Base-by-base conservation (phyloP, 1,140 invertebrate species). In the Sarcophaga bullata region DNA sequence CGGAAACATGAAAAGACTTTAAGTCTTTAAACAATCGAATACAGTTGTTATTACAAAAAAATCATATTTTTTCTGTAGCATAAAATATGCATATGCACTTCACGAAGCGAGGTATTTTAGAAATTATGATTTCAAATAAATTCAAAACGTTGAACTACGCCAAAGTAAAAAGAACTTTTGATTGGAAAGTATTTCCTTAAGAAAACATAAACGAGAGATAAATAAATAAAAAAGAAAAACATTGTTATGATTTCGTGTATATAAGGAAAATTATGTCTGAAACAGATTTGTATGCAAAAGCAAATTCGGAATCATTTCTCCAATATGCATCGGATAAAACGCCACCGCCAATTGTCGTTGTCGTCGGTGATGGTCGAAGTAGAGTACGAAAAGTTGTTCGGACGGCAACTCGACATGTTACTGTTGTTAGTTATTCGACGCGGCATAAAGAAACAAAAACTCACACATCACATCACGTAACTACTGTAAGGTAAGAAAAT, bases 381-480 rank as follows among this genome's bases (percentile, higher is more conserved):
- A 84, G 89, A 17, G 89, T 90, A 52, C 88, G 89, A 19, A 86
- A 88, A 68, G 89, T 90, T 81, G 89, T 90, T 15, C 87, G 89
- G 54, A 88, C 88, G 15, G 87, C 89, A 62, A 90, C 89, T 52
- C 85, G 89, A 75, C 89, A 90, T 83, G 89, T 90, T 80, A 90
- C 89, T 58, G 89, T 90, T 81, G 89, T 90, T 80, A 90, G 89
- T 82, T 86, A 90, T 19, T 90, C 89, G 62, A 89, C 89, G 37
- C 84, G 89, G 17, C 89, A 90, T 86, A 90, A 90, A 84, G 89
- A 90, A 84, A 88, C 89, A 13, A 86, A 86, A 82, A 90, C 89
- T 49, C 89, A 90, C 84, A 90, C 89, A 82, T 90, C 89, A 80
- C 89, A 90, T 83, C 89, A 90, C 87, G 89, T 90, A 84, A 90